Conservation (phyloP, 2,113 vertebrate genomes). For the Muntiacus muntjak region DNA sequence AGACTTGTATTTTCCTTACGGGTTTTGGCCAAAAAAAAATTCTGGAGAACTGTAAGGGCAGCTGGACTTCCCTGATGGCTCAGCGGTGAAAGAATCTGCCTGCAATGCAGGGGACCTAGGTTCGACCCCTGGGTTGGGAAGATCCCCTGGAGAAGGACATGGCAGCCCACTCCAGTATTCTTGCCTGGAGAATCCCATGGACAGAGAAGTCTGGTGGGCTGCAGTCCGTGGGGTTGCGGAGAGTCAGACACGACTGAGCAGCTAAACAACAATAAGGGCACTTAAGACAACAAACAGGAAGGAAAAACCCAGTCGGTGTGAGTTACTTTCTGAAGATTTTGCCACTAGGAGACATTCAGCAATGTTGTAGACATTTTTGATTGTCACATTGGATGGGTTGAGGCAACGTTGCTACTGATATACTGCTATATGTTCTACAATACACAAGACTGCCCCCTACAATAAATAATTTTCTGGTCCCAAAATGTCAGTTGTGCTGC, state of each 20-base stretch:
- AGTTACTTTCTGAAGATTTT: neutral
- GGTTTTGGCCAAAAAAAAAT: neutral
- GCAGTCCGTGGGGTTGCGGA: neutral
- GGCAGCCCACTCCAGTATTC: neutral
- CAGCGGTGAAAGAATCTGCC: neutral
- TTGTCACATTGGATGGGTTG: neutral
- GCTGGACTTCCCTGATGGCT: neutral
- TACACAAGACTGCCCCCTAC: neutral
- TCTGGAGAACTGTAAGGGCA: neutral
- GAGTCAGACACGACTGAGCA: neutral
- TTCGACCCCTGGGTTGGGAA: neutral
- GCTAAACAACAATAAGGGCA: neutral
- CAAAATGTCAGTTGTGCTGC: neutral
- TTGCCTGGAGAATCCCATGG: neutral
- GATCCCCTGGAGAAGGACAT: neutral
- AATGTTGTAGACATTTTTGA: neutral
- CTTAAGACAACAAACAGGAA: neutral
- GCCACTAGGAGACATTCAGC: neutral
- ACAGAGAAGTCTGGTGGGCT: neutral
- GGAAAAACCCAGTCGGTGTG: neutral
- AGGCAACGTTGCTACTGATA: neutral
- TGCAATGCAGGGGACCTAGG: neutral
- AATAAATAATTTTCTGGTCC: neutral
- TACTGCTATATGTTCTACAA: neutral
- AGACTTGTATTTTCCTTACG: neutral